phyloP scores from a whole-genome alignment of 2,888 invertebrate genomes.

The Aphodius granarius region DNA sequence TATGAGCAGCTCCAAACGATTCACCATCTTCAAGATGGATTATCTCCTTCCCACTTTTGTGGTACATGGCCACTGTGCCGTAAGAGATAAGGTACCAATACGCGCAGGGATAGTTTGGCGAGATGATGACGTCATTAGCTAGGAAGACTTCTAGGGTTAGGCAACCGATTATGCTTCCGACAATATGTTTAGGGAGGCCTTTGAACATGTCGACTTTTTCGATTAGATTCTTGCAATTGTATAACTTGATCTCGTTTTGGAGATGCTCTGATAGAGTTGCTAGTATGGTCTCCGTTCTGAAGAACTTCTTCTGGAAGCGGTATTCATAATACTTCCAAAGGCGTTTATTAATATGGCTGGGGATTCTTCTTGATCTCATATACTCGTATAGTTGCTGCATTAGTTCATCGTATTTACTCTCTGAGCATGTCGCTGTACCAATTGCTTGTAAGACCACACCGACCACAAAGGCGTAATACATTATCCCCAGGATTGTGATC shows the following conservation, averaged over 20 bases:
- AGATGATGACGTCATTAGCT: constrained; percentile 54
- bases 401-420: constrained; percentile 51
- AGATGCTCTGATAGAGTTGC: constrained; percentile 47
- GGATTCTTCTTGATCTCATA: constrained; percentile 50
- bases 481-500: constrained; percentile 36
- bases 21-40: constrained; percentile 59
- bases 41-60: constrained; percentile 55
- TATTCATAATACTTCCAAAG: constrained; percentile 50
- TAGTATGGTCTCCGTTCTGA: constrained; percentile 50
- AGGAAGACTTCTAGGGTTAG: constrained; percentile 59
- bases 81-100: constrained; percentile 58
- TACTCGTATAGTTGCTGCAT: constrained; percentile 52
- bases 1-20: constrained; percentile 50
- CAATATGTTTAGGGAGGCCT: constrained; percentile 52
- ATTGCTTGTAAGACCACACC: constrained; percentile 46
- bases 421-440: constrained; percentile 41
- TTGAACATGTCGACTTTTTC: constrained; percentile 59
- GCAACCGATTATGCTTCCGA: constrained; percentile 58
- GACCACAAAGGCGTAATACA: constrained; percentile 40
- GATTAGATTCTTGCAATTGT: constrained; percentile 59
- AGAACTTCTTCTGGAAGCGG: constrained; percentile 52
- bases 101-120: constrained; percentile 49
- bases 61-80: constrained; percentile 56
- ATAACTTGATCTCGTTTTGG: constrained; percentile 57
- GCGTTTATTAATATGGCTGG: constrained; percentile 46